Conservation (phyloP, 2,113 vertebrate genomes). For the Poecilia latipinna region DNA sequence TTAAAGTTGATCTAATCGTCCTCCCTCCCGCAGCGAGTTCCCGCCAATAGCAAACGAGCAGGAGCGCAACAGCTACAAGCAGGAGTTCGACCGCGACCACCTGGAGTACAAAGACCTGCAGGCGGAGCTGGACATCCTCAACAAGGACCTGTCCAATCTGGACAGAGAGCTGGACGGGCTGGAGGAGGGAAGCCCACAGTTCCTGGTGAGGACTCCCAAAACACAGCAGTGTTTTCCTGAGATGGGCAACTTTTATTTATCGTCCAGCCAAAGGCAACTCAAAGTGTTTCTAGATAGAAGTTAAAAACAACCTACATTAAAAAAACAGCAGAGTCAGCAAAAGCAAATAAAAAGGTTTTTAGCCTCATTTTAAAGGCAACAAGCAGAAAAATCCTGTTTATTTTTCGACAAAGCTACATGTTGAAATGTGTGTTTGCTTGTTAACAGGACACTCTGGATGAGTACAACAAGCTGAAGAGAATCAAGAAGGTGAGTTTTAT, state of each 20-base stretch:
- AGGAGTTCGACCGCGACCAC: constrained; percentile 82
- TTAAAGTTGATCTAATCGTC: background rate
- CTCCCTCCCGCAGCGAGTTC: constrained; percentile 74
- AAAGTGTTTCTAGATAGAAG: background rate
- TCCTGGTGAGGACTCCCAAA: constrained; percentile 75
- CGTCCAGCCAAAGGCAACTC: no score
- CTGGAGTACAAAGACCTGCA: constrained; percentile 85
- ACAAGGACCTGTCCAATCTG: constrained; percentile 78
- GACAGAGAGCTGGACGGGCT: constrained; percentile 83
- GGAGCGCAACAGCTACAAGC: constrained; percentile 80
- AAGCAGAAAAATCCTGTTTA: background rate
- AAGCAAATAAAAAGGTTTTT: no score
- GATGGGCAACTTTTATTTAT: no score
- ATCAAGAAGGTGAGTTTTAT: constrained; percentile 74
- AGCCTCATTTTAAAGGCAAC: background rate
- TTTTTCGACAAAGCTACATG: background rate
- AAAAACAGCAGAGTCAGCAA: no score
- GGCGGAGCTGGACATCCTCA: constrained; percentile 83
- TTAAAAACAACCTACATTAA: no score
- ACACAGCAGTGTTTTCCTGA: background rate
- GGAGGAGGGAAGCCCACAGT: constrained; percentile 81
- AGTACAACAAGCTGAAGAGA: constrained; percentile 82
- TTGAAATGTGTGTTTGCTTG: background rate
- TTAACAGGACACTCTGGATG: constrained; percentile 79
- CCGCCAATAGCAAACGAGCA: constrained; percentile 76